Conservation (phyloP, 2,797 vertebrate genomes). For the Gambusia yucatana region DNA sequence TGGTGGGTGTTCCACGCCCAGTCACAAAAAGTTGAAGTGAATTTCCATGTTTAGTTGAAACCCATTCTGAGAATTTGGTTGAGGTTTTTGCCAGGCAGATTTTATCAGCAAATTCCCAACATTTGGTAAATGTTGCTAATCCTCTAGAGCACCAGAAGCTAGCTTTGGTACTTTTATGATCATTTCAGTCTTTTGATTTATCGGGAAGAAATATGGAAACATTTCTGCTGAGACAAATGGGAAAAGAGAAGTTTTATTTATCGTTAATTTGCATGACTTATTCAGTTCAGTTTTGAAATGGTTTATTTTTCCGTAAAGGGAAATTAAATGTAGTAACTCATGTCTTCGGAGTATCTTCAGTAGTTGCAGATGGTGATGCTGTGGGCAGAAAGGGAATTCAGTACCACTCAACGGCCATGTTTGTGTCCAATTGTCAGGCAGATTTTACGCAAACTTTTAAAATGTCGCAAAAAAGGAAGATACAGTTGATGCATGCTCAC, state of each 20-base stretch:
- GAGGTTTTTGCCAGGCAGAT: not conserved
- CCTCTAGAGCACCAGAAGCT: not conserved
- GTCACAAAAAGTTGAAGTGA: not conserved
- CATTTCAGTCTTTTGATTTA: not conserved
- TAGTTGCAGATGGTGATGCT: too few relatives aligned
- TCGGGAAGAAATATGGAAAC: not conserved
- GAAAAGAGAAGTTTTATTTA: not conserved
- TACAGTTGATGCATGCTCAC: too few relatives aligned
- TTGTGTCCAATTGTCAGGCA: too few relatives aligned
- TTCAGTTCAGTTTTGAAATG: not conserved
- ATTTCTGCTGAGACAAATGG: not conserved
- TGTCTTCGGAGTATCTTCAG: too few relatives aligned
- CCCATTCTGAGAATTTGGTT: not conserved
- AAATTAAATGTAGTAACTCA: not conserved
- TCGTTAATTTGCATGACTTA: not conserved
- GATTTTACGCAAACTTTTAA: too few relatives aligned
- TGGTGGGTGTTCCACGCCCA: not conserved
- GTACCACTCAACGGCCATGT: too few relatives aligned
- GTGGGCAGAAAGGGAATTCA: too few relatives aligned
- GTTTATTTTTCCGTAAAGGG: not conserved
- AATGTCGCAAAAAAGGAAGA: too few relatives aligned
- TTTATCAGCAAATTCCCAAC: constrained; percentile 16
- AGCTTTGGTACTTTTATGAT: not conserved
- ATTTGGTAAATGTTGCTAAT: not conserved
- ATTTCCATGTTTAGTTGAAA: not conserved